Percentiles rank a stretch among this genome's conserved stretches.
Conservation (phyloP, 2,888 invertebrate species). For the Chloroclysta siterata region DNA sequence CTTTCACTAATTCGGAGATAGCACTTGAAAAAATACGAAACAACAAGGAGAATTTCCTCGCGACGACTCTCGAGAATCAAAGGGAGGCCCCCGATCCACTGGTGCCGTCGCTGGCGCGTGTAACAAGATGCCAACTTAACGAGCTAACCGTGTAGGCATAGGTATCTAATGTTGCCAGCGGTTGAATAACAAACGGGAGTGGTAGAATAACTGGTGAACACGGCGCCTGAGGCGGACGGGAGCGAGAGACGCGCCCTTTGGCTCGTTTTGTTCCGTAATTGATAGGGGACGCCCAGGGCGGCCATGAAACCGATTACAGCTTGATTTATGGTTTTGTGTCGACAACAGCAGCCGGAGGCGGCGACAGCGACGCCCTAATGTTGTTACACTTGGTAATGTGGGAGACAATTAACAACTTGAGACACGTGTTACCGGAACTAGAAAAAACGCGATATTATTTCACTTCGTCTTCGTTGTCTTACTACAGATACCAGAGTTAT, state of each 20-base stretch:
- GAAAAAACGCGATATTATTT: background rate
- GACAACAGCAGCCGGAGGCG: constrained; percentile 48
- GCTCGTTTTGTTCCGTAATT: constrained; percentile 51
- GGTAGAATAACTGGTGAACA: constrained; percentile 38
- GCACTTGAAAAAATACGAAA: constrained; percentile 64
- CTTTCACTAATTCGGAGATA: constrained; percentile 69
- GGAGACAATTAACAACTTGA: constrained; percentile 37
- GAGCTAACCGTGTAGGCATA: constrained; percentile 63
- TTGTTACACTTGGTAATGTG: constrained; percentile 41
- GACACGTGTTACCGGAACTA: constrained; percentile 31
- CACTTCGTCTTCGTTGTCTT: too few relatives aligned
- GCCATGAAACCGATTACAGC: constrained; percentile 46
- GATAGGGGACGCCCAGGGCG: constrained; percentile 49
- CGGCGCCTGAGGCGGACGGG: constrained; percentile 42
- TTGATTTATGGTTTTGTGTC: constrained; percentile 56
- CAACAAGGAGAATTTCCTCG: constrained; percentile 56
- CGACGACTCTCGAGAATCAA: constrained; percentile 64
- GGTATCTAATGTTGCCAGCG: constrained; percentile 60
- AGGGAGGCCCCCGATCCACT: constrained; percentile 62
- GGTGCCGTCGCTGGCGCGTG: constrained; percentile 58
- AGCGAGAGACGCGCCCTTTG: constrained; percentile 30
- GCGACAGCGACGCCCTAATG: constrained; percentile 46
- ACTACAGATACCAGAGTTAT: too few relatives aligned
- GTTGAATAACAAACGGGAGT: constrained; percentile 42
- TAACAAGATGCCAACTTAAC: constrained; percentile 70